Conservation (phyloP, 2,113 vertebrate species). For the Sturnus vulgaris region DNA sequence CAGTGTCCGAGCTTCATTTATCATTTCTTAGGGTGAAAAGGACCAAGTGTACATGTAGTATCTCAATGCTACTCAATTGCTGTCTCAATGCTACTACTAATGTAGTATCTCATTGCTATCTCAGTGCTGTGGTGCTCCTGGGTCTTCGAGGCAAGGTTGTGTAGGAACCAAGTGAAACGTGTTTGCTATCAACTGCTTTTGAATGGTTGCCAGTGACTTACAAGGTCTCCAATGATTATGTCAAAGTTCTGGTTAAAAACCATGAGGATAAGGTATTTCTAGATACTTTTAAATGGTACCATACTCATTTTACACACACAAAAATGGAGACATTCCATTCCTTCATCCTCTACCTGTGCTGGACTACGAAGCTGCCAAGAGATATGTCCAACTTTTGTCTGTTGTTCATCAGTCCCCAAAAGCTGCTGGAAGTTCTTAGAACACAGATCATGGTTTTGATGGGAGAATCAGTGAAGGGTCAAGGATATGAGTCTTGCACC, state of each 20-base stretch:
- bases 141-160: background rate
- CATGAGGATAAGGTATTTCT: slow-evolving; percentile 9
- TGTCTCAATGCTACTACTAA: too few relatives aligned
- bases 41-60: background rate
- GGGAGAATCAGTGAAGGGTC: background rate
- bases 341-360: background rate
- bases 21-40: background rate
- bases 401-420: background rate
- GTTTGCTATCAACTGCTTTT: background rate
- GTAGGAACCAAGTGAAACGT: background rate
- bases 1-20: slow-evolving; percentile 1
- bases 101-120: background rate
- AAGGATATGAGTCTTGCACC: background rate
- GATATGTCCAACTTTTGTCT: background rate
- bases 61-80: background rate
- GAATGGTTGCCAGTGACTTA: background rate
- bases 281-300: background rate
- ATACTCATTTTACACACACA: background rate
- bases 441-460: background rate
- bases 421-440: background rate
- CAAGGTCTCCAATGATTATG: background rate
- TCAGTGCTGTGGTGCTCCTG: background rate
- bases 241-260: slow-evolving; percentile 25
- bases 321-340: background rate
- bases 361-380: background rate